Evolutionary conservation across 2,888 invertebrate genomes (phyloP), one percentile per base, ranked within the genome.

Genomic region (Cephalotes varians): DNA sequence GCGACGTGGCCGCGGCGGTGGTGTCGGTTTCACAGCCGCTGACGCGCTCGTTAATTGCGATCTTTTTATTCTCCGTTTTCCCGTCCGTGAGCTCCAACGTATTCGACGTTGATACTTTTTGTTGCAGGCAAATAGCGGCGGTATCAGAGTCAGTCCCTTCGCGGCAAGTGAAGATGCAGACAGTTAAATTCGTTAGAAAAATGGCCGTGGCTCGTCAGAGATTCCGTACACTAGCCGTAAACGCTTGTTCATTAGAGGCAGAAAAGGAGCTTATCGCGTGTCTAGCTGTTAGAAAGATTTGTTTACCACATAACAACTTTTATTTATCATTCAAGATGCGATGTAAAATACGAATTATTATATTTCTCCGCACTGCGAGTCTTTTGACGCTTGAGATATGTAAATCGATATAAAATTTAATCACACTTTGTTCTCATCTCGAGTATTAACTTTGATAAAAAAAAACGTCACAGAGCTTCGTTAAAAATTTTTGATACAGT

Each of bases 41-140:
- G 87, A 84, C 82, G 76, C 77, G 84, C 84, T 83, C 88, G 88
- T 88, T 88, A 88, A 88, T 88, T 88, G 85, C 88, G 80, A 87
- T 85, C 86, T 84, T 86, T 88, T 88, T 88, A 88, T 86, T 86
- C 83, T 77, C 82, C 80, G 64, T 54, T 81, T 84, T 76, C 67
- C 81, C 64, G 25, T 15, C 73, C 47, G 72, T 44, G 49, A 54
- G 37, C 58, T n/a, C 15, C 60, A 58, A 60, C 62, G 56, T 64
- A 83, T 80, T 49, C 71, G 64, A 76, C 60, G 80, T 40, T 71
- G 69, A 65, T 56, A 56, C 64, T 87, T 86, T 85, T 86, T 82
- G 67, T 83, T 58, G 44, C 58, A n/a, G 51, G 65, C 82, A 73
- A 74, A 76, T 44, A 71, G 69, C 51, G 47, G 31, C 62, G 62